These are phyloP conservation scores for Zoanthus gigantus DNA, from an alignment of 92 coral and sea anemone genomes.

Conservation along the genomic window DNA sequence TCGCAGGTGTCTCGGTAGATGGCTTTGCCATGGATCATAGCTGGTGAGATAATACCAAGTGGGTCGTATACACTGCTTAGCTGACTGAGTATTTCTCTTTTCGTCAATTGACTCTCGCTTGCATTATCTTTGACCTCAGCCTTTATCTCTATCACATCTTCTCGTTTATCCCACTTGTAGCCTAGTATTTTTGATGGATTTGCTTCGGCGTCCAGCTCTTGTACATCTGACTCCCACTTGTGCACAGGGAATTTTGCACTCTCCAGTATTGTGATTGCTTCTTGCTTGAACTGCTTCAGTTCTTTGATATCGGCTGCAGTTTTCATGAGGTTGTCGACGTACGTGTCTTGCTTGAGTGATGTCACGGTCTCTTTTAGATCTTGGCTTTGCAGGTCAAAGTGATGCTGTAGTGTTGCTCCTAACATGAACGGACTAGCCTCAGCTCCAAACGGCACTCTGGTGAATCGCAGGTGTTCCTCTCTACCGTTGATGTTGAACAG, in stretches of 20 bases:
- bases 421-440: too few relatives aligned
- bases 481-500: conserved; percentile 53
- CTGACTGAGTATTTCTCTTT: conserved; percentile 26
- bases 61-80: conserved; percentile 43
- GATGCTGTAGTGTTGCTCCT: too few relatives aligned
- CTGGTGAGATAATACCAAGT: conserved; percentile 42
- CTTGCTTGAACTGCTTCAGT: conserved; percentile 50
- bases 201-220: conserved; percentile 31
- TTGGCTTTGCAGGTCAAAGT: too few relatives aligned
- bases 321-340: conserved; percentile 68
- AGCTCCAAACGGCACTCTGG: too few relatives aligned
- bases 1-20: conserved; percentile 25
- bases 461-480: conserved; percentile 66
- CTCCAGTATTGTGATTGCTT: conserved; percentile 45
- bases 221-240: conserved; percentile 54
- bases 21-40: background rate
- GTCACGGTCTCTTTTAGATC: background rate
- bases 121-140: background rate
- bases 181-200: conserved; percentile 38
- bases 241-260: conserved; percentile 43
- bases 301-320: conserved; percentile 29
- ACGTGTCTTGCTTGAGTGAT: conserved; percentile 36
- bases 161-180: conserved; percentile 44
- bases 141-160: conserved; percentile 31
- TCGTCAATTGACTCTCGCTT: conserved; percentile 14